Conservation (phyloP, 2,888 invertebrate species). For the Rhingia rostrata region DNA sequence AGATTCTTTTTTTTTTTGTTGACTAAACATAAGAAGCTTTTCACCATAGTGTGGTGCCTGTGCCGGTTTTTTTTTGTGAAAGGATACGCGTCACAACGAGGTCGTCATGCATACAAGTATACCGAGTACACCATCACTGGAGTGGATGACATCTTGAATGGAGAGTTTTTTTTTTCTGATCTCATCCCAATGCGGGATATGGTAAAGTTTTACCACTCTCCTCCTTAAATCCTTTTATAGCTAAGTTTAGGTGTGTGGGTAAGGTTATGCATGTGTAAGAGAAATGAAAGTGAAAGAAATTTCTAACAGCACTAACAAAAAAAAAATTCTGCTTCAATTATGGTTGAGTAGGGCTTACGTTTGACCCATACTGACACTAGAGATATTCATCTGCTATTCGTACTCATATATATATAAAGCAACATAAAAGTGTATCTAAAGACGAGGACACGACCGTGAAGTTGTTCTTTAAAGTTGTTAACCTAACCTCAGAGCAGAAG, state of each 20-base stretch:
- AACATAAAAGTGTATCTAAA: neutral
- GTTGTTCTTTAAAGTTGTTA: slow-evolving; percentile 68
- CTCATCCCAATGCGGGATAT: slow-evolving; percentile 26
- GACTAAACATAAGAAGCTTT: slow-evolving; percentile 57
- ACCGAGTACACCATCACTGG: slow-evolving; percentile 35
- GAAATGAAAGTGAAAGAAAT: slow-evolving; percentile 64
- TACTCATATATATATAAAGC: too few species aligned
- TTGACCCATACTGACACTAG: slow-evolving; percentile 8
- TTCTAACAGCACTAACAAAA: slow-evolving; percentile 18
- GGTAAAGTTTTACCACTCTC: slow-evolving; percentile 5
- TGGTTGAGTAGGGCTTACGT: slow-evolving; percentile 49
- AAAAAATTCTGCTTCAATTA: slow-evolving; percentile 61
- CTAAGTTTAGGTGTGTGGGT: slow-evolving; percentile 1
- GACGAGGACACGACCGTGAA: slow-evolving; percentile 72
- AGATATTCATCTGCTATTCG: too few species aligned
- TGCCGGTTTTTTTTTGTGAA: slow-evolving; percentile 53
- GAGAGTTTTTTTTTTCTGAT: slow-evolving; percentile 18
- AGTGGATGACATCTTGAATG: slow-evolving; percentile 46
- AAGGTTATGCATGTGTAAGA: neutral
- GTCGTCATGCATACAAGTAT: slow-evolving; percentile 56
- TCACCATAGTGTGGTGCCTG: slow-evolving; percentile 43
- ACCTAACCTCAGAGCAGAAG: slow-evolving; percentile 55
- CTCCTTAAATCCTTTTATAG: neutral
- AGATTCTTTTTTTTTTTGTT: slow-evolving; percentile 24
- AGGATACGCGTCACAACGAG: slow-evolving; percentile 62